Conservation (phyloP, 2,888 invertebrate species). For the Nebria salina region DNA sequence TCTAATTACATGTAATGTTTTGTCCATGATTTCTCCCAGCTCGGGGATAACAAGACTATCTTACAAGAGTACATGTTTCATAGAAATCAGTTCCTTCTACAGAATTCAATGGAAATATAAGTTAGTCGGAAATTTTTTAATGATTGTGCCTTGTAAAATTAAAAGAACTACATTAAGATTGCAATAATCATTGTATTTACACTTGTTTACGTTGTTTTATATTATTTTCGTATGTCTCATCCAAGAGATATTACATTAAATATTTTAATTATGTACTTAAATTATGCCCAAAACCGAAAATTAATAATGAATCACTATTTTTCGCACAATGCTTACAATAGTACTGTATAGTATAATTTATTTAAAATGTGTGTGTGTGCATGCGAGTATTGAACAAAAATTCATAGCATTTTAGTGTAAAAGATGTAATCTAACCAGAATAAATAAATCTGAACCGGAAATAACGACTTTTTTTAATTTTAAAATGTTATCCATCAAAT, state of each 20-base stretch:
- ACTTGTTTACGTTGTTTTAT: background rate
- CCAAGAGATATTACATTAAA: background rate
- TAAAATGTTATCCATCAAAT: no score
- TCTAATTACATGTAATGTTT: background rate
- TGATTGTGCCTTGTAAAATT: background rate
- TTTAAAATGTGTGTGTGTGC: no score
- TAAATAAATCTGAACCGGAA: no score
- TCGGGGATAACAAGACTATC: background rate
- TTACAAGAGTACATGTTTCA: background rate
- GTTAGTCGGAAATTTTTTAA: background rate
- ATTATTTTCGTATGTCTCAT: background rate
- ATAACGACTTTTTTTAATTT: no score
- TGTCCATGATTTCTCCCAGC: background rate
- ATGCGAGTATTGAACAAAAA: no score
- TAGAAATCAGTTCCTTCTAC: background rate
- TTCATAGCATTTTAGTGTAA: no score
- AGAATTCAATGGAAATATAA: background rate
- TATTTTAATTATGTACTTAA: no score
- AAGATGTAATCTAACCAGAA: no score
- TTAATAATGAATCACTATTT: no score
- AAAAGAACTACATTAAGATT: background rate
- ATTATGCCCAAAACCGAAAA: no score
- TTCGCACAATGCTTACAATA: no score
- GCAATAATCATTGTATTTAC: background rate
- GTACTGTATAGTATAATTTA: no score